A percentile compares a stretch with the other conserved stretches of the same genome.
Evolutionary conservation across 2,797 vertebrate species (phyloP).

Genomic region (Tiaroga cobitis): DNA sequence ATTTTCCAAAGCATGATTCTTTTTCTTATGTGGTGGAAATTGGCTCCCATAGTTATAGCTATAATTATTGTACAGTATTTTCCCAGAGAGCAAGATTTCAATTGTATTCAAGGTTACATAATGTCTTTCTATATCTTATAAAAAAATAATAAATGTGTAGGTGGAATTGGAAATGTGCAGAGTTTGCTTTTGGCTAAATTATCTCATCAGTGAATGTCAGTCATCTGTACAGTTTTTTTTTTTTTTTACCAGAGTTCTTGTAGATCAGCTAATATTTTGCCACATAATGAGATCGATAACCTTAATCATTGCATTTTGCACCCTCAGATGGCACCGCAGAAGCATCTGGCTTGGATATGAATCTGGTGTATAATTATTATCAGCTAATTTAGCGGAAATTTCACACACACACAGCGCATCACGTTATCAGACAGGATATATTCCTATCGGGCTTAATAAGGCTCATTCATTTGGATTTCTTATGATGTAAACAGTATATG

Average conservation of each 20-base stretch:
- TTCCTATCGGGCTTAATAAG: constrained; percentile 39
- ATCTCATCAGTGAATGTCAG: background rate
- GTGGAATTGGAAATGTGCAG: background rate
- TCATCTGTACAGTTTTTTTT: background rate
- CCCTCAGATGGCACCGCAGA: constrained; percentile 42
- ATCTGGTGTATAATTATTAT: constrained; percentile 48
- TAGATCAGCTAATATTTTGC: constrained; percentile 31
- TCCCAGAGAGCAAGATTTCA: background rate
- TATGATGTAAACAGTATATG: constrained; percentile 22
- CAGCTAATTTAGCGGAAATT: constrained; percentile 51
- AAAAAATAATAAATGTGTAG: background rate
- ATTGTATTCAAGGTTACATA: background rate
- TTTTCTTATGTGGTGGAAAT: background rate
- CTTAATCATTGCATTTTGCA: constrained; percentile 49
- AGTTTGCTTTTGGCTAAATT: background rate
- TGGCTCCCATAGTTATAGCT: background rate
- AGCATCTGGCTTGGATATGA: constrained; percentile 48
- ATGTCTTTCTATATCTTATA: background rate
- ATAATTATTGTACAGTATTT: background rate
- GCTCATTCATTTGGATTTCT: constrained; percentile 19
- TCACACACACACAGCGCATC: constrained; percentile 23
- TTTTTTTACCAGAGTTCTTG: constrained; percentile 17
- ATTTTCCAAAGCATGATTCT: background rate
- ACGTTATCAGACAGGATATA: constrained; percentile 47
- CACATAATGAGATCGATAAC: constrained; percentile 49